Evolutionary conservation across 1,140 invertebrate genomes (phyloP), one percentile per base, ranked within the genome.

Genomic region (Calosoma granatense): DNA sequence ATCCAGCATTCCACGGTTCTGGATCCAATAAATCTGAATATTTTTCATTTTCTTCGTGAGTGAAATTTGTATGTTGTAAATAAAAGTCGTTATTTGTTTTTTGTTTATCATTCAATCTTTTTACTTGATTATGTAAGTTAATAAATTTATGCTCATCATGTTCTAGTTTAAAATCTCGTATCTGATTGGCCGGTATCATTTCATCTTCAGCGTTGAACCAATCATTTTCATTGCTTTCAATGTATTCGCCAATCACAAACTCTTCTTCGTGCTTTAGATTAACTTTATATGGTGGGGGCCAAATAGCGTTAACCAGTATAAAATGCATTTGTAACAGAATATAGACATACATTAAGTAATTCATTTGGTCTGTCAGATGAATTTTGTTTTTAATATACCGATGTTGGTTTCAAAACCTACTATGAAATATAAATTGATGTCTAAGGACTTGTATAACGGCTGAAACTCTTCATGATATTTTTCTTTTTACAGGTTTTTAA

Each of bases 401-500:
- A 30, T n/a, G n/a, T n/a, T n/a, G n/a, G n/a, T n/a, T n/a, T n/a
- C n/a, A n/a, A n/a, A n/a, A n/a, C n/a, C n/a, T n/a, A n/a, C n/a
- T n/a, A n/a, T 30, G 4, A 30, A 30, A 30, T 30, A 30, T 30
- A 30, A 30, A 6, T 30, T 30, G 6, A 30, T 30, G 26, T 53
- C 15, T 53, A 12, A 20, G 20, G 3, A 20, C 20, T 53, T 20
- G 12, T 15, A 21, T 53, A 2, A 53, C 2, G 12, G 43, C n/a
- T 19, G 15, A 20, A 21, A 9, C 26, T 53, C n/a, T 53, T 20
- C 20, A 21, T 20, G n/a, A 1, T 47, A 43, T 1, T 23, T 58
- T 36, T 15, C 1, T 53, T 55, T 22, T 12, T 56, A 58, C 52
- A 78, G 76, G 74, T 74, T 17, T 77, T 74, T 56, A 65, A 72